Evolutionary conservation across 2,888 invertebrate species (phyloP).

Genomic region (Poecilobothrus nobilitatus): DNA sequence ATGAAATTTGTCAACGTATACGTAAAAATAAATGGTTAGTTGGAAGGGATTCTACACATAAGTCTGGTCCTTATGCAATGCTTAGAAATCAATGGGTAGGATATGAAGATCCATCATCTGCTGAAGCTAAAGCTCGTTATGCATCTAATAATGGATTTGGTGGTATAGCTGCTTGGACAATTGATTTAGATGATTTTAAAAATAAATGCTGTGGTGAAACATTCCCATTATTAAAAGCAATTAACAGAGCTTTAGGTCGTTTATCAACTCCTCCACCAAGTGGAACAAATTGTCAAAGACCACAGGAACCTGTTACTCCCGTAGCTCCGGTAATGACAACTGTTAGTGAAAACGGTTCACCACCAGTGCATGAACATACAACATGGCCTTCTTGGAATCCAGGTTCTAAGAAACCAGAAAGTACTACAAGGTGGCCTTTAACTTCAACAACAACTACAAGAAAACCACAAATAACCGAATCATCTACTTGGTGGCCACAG

Average conservation of each 20-base stretch:
- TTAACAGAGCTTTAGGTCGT: slow-evolving; percentile 67
- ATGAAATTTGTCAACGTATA: slow-evolving; percentile 71
- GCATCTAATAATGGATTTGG: slow-evolving; percentile 64
- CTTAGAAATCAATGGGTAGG: slow-evolving; percentile 81
- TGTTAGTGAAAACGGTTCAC: slow-evolving; percentile 51
- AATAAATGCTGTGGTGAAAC: slow-evolving; percentile 75
- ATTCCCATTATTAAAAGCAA: slow-evolving; percentile 66
- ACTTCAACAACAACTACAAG: slow-evolving; percentile 36
- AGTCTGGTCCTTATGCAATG: slow-evolving; percentile 61
- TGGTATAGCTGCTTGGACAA: slow-evolving; percentile 79
- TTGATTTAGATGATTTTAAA: slow-evolving; percentile 79
- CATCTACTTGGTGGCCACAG: slow-evolving; percentile 24
- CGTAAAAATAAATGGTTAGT: slow-evolving; percentile 60
- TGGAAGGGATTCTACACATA: slow-evolving; percentile 54
- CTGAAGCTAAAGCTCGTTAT: slow-evolving; percentile 67
- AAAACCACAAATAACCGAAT: slow-evolving; percentile 26
- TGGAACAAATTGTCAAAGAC: slow-evolving; percentile 57
- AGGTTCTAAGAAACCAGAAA: slow-evolving; percentile 28
- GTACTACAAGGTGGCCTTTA: slow-evolving; percentile 29
- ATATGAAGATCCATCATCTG: slow-evolving; percentile 72
- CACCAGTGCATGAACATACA: slow-evolving; percentile 31
- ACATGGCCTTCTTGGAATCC: slow-evolving; percentile 36
- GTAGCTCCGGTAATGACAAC: slow-evolving; percentile 67
- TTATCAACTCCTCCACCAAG: slow-evolving; percentile 49
- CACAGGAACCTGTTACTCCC: slow-evolving; percentile 65